phyloP scores from a whole-genome alignment of 2,113 vertebrate species.

The Stigmatopora nigra region DNA sequence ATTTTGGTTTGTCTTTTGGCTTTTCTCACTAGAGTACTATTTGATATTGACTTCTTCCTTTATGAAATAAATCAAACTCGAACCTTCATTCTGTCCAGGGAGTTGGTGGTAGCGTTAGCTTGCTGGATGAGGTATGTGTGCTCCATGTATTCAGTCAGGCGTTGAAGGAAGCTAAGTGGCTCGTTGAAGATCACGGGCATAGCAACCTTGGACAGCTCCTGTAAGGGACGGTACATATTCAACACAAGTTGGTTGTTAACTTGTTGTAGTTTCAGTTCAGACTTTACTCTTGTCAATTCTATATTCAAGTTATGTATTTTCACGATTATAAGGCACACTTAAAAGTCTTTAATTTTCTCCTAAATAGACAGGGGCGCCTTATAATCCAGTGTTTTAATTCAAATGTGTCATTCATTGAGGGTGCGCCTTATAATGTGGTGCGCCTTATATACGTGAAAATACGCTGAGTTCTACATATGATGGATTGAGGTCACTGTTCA shows the following conservation, averaged over 20 bases:
- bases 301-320: not conserved
- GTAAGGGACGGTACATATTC: slow-evolving; percentile 6
- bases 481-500: not conserved
- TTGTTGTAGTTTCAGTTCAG: too few species aligned
- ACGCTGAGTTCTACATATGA: not conserved
- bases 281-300: not conserved
- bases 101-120: slow-evolving; percentile 75
- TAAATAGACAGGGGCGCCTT: too few species aligned
- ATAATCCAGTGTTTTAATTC: too few species aligned
- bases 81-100: slow-evolving; percentile 92
- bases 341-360: too few species aligned
- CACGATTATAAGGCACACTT: too few species aligned
- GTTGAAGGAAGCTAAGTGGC: slow-evolving; percentile 92
- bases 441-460: too few species aligned
- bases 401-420: too few species aligned
- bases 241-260: not conserved
- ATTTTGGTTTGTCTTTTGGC: too few species aligned
- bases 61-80: too few species aligned
- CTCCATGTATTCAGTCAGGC: slow-evolving; percentile 96
- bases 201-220: slow-evolving; percentile 97
- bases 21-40: not conserved
- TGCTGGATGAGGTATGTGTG: slow-evolving; percentile 93
- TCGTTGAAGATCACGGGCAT: slow-evolving; percentile 99
- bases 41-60: not conserved
- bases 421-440: too few species aligned